Evolutionary conservation across 2,888 invertebrate species (phyloP), one percentile per base, ranked within the genome.

Genomic region (Nemapogon koenigi): DNA sequence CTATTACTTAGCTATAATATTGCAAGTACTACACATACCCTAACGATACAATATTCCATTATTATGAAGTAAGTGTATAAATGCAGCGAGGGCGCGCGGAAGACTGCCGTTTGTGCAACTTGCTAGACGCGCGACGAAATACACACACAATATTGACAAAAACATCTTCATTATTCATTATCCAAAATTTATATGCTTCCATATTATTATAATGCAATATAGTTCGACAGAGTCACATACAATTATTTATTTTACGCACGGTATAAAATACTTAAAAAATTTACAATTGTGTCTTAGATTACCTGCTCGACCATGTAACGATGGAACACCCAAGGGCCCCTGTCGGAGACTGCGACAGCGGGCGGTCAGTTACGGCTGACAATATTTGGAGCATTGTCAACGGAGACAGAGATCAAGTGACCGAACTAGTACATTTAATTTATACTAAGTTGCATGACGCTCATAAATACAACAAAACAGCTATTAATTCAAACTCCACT

Each of bases 251-350:
- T 64, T 66, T 67, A 71, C 70, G 68, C 67, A 61, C 63, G 62
- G 73, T 75, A 76, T 63, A 75, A 76, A 76, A 76, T 68, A 75
- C 71, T 64, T 75, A 73, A 73, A 76, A 75, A 76, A 76, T 73
- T 66, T 73, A 76, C 75, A 75, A 64, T 36, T 25, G 16, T 35
- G 15, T 29, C 30, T 31, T 33, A 38, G 25, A 32, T 36, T 25
- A 31, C 18, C 16, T 17, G 35, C 16, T 18, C 8, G 25, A 29
- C 15, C 17, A 29, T 35, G 35, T 70, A 62, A 51, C 55, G 58
- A 56, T 54, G 59, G 55, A 50, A 43, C 42, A 48, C 44, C 48
- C 46, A 48, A 49, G 43, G 47, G 52, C 50, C 49, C 45, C 45
- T 43, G 47, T 45, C 37, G 43, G 43, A 19, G 31, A 38, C 38